These are phyloP conservation scores for Ganaspis sp. DNA, from an alignment of 1,140 invertebrate genomes.

Conservation along the genomic window DNA sequence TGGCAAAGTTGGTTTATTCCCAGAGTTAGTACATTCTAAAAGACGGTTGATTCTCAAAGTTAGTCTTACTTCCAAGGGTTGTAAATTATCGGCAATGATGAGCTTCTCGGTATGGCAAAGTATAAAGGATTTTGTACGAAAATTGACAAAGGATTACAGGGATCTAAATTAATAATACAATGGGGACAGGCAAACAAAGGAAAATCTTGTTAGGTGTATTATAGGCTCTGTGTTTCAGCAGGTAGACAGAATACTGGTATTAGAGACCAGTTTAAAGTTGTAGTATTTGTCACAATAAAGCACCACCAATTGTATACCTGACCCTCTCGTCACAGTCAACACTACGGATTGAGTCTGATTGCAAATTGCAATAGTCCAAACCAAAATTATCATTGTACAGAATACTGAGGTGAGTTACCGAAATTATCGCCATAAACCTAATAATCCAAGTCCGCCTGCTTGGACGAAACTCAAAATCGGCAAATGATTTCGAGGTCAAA, in stretches of 20 bases:
- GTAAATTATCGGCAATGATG: background rate
- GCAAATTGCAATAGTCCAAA: background rate
- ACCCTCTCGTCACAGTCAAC: background rate
- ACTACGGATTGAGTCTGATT: background rate
- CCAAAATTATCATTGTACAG: background rate
- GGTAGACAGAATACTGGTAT: background rate
- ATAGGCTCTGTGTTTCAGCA: background rate
- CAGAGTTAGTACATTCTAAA: too few species aligned
- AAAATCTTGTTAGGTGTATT: background rate
- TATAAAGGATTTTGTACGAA: background rate
- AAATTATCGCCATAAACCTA: background rate
- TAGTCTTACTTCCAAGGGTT: too few species aligned
- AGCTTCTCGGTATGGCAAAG: background rate
- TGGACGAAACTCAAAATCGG: background rate
- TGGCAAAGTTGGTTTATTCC: too few species aligned
- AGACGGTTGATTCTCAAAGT: too few species aligned
- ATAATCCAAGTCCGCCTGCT: background rate
- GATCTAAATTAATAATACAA: background rate
- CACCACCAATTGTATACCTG: background rate
- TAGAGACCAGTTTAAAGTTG: too few species aligned
- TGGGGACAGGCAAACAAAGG: background rate
- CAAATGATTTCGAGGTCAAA: conserved; percentile 18
- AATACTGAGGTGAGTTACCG: background rate
- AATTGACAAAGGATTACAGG: background rate
- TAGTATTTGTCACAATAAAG: background rate